Percentiles rank a stretch among this genome's conserved stretches.
phyloP scores from a whole-genome alignment of 2,113 vertebrate species.

The Heterocephalus glaber region DNA sequence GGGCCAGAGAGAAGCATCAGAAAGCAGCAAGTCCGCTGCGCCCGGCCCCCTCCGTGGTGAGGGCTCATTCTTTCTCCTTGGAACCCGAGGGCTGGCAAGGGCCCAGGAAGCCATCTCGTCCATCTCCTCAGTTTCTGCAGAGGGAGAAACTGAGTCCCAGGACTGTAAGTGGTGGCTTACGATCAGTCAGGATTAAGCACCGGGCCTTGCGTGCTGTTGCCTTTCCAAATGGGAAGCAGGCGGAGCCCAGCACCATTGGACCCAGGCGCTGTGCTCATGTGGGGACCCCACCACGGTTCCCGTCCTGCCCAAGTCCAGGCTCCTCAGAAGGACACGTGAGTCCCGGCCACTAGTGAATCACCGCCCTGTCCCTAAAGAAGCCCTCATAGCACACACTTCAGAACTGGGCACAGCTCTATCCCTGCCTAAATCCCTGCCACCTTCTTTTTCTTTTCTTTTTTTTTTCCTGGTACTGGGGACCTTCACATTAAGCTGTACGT shows the following conservation, averaged over 20 bases:
- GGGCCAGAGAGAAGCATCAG: not conserved
- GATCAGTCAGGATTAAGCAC: not conserved
- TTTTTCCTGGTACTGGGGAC: no score
- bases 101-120: constrained; percentile 52
- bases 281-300: not conserved
- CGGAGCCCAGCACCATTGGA: not conserved
- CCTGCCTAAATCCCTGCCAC: not conserved
- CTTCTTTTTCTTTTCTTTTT: not conserved
- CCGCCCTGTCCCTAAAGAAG: not conserved
- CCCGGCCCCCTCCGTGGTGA: not conserved
- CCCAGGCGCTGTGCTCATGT: no score
- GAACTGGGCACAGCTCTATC: not conserved
- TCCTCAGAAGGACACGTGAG: not conserved
- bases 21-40: not conserved
- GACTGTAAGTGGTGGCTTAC: constrained; percentile 45
- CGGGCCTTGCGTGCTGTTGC: not conserved
- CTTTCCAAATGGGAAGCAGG: not conserved
- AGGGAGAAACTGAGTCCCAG: constrained; percentile 55
- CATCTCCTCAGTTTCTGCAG: constrained; percentile 18
- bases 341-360: not conserved
- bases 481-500: no score
- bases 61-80: not conserved
- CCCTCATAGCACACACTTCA: not conserved
- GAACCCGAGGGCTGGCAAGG: constrained; percentile 5
- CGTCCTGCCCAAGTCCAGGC: not conserved